phyloP scores from a whole-genome alignment of 2,888 invertebrate species.

The Colletes collaris region DNA sequence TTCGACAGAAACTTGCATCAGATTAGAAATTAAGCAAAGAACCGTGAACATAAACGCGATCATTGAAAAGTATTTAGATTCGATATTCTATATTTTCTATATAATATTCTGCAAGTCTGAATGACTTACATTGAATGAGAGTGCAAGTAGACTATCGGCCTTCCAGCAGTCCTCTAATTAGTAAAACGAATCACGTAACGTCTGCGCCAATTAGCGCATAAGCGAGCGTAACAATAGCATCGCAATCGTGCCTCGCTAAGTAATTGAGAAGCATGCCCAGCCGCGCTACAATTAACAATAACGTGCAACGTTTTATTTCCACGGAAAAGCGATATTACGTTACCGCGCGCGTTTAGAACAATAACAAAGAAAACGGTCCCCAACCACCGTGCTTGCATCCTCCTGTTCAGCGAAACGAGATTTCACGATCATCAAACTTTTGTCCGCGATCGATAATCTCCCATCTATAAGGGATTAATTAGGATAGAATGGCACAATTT shows the following conservation, averaged over 20 bases:
- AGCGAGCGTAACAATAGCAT: slow-evolving; percentile 53
- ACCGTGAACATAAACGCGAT: too few species aligned
- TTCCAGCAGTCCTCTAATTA: slow-evolving; percentile 61
- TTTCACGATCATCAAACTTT: not conserved
- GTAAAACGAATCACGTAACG: slow-evolving; percentile 62
- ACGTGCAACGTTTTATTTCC: slow-evolving; percentile 43
- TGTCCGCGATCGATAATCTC: not conserved
- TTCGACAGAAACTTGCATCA: too few species aligned
- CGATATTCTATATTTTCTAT: not conserved
- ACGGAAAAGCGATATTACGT: slow-evolving; percentile 49
- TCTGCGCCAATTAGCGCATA: slow-evolving; percentile 63
- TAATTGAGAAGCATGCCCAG: slow-evolving; percentile 45
- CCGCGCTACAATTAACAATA: slow-evolving; percentile 38
- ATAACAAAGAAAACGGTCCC: slow-evolving; percentile 1
- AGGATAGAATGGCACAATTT: too few species aligned
- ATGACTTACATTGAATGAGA: slow-evolving; percentile 37
- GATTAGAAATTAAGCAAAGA: too few species aligned
- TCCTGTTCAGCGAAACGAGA: not conserved
- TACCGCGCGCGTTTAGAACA: slow-evolving; percentile 12
- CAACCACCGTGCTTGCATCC: not conserved
- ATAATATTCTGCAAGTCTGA: slow-evolving; percentile 1
- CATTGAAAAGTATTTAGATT: too few species aligned
- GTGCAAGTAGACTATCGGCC: slow-evolving; percentile 18
- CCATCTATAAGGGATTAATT: too few species aligned
- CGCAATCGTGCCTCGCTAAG: slow-evolving; percentile 42